Evolutionary conservation across 1,140 invertebrate species (phyloP).

Genomic region (Liolophura sinensis): DNA sequence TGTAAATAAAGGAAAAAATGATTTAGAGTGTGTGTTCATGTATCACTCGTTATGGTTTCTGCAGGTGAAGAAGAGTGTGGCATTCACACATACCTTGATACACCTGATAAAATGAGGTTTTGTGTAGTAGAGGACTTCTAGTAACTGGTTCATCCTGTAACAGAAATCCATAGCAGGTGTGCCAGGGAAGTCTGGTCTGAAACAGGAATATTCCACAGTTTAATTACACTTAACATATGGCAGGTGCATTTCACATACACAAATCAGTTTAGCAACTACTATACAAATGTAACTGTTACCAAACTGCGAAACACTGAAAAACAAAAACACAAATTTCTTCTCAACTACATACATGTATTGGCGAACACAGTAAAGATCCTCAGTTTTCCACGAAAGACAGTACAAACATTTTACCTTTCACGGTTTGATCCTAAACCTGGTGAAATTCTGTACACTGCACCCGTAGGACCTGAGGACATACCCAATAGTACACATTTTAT

Average conservation of each 20-base stretch:
- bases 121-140: conserved; percentile 88
- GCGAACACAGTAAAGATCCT: conserved; percentile 1
- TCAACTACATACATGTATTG: no score
- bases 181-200: conserved; percentile 41
- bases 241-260: no score
- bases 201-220: not conserved
- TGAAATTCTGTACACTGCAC: conserved; percentile 27
- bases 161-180: conserved; percentile 94
- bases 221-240: not conserved
- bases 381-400: not conserved
- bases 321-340: no score
- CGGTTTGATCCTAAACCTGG: conserved; percentile 9
- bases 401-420: not conserved
- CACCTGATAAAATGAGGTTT: conserved; percentile 92
- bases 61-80: no score
- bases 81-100: conserved; percentile 66
- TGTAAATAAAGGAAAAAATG: no score
- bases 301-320: no score
- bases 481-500: conserved; percentile 11
- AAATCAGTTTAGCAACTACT: no score
- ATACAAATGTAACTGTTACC: no score
- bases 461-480: conserved; percentile 25
- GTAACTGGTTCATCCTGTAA: conserved; percentile 86
- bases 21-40: no score
- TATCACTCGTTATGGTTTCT: no score